Percentiles rank a stretch among this genome's conserved stretches.
These are phyloP conservation scores for Ciconia nigra DNA, from an alignment of 2,797 vertebrate species.

Conservation along the genomic window DNA sequence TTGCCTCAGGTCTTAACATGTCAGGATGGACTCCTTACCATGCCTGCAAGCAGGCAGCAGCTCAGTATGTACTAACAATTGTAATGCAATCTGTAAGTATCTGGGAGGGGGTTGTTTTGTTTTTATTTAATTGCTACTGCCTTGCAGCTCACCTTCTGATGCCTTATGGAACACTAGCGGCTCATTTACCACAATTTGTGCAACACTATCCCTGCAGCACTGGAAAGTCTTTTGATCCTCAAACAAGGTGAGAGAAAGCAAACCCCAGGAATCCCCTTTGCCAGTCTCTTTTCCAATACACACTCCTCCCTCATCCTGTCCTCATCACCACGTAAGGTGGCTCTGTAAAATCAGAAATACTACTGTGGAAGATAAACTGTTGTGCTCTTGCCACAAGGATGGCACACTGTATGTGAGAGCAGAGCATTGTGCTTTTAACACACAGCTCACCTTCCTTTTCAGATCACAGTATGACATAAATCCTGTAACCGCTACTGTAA, in stretches of 20 bases:
- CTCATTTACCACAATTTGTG: background rate
- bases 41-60: background rate
- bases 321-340: background rate
- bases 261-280: background rate
- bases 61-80: background rate
- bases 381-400: background rate
- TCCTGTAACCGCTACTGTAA: background rate
- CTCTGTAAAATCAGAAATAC: background rate
- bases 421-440: background rate
- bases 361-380: background rate
- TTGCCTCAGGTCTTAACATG: background rate
- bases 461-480: background rate
- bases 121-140: background rate
- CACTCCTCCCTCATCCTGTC: background rate
- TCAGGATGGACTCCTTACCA: background rate
- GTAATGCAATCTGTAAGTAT: background rate
- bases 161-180: background rate
- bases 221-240: background rate
- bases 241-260: background rate
- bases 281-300: background rate
- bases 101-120: background rate
- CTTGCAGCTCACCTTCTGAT: slow-evolving; percentile 3
- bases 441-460: background rate
- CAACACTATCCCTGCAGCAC: background rate
- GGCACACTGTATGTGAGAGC: background rate